These are phyloP conservation scores for Cybosia mesomella DNA, from an alignment of 2,888 invertebrate genomes.

Conservation along the genomic window DNA sequence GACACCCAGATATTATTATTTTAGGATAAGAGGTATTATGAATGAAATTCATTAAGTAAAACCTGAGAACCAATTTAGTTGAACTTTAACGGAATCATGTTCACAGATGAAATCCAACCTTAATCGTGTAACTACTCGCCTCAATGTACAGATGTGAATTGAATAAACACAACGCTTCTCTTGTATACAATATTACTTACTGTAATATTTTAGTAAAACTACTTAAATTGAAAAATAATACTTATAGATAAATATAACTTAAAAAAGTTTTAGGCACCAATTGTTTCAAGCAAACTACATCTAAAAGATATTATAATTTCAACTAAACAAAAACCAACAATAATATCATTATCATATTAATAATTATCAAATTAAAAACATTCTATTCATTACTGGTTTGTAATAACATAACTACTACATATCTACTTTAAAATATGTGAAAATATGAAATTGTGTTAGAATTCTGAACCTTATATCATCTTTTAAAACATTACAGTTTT, in stretches of 20 bases:
- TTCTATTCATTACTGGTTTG: conserved; percentile 36
- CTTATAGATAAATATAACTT: conserved; percentile 43
- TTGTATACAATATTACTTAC: conserved; percentile 59
- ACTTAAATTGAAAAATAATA: conserved; percentile 36
- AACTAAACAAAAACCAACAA: conserved; percentile 45
- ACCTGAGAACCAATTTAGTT: not conserved
- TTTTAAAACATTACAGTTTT: not conserved
- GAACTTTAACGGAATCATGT: not conserved
- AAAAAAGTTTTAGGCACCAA: conserved; percentile 75
- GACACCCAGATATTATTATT: no score
- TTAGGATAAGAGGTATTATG: no score
- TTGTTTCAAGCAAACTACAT: conserved; percentile 73
- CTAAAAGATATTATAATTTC: conserved; percentile 56
- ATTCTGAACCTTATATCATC: conserved; percentile 56
- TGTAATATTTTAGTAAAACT: conserved; percentile 42
- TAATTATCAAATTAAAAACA: conserved; percentile 49
- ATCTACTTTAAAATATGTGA: conserved; percentile 49
- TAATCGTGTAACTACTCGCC: not conserved
- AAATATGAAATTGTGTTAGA: conserved; percentile 39
- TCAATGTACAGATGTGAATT: conserved; percentile 1
- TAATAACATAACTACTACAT: no score
- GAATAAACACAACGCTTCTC: conserved; percentile 48
- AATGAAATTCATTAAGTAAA: not conserved
- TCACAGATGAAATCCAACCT: not conserved
- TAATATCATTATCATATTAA: conserved; percentile 43